Base-by-base conservation (phyloP, 2,113 vertebrate species). In the Colossoma macropomum region DNA sequence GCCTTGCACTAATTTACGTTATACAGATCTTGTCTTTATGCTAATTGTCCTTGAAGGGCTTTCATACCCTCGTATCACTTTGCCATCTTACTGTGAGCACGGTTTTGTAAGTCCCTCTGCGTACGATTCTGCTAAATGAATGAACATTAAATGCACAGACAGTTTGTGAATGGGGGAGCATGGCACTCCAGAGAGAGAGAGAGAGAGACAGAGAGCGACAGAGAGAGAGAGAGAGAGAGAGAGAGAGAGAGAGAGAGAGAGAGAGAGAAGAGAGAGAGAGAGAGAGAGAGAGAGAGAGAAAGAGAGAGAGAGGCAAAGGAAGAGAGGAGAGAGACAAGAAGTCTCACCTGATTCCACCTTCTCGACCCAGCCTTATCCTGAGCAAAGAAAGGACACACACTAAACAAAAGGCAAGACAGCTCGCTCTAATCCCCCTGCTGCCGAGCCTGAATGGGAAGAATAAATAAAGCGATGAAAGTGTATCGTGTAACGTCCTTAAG, bases 401-500 rank as follows among this genome's bases (percentile, higher is more conserved):
- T 72, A 83, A 86, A 80, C 74, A 86, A 84, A 83, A 86, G 66
- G 69, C 66, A 76, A 71, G 81, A 65, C 28, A 56, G 32, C 56
- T 71, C 72, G 66, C 68, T 86, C 56, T 83, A 83, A 86, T 86
- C 85, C 81, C 77, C 9, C 9, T 62, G 41, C 82, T 79, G 75
- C 28, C 75, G 12, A 21, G 54, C 45, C 34, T 25, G 25, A 77
- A 45, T 30, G 81, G 62, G 30, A 70, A 77, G 66, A 72, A 84
- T 71, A 83, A 86, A 86, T 86, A 86, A 80, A 74, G 74, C 71
- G 65, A 76, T 86, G 77, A 86, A 86, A 86, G 77, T 77, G 77
- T 77, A 80, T 84, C 82, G 32, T 76, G 54, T 86, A 80, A 11
- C 60, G 28, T 81, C 75, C 81, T 83, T 75, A 86, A 75, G 48